Evolutionary conservation across 2,113 vertebrate species (phyloP).

Genomic region (Rhea americana): DNA sequence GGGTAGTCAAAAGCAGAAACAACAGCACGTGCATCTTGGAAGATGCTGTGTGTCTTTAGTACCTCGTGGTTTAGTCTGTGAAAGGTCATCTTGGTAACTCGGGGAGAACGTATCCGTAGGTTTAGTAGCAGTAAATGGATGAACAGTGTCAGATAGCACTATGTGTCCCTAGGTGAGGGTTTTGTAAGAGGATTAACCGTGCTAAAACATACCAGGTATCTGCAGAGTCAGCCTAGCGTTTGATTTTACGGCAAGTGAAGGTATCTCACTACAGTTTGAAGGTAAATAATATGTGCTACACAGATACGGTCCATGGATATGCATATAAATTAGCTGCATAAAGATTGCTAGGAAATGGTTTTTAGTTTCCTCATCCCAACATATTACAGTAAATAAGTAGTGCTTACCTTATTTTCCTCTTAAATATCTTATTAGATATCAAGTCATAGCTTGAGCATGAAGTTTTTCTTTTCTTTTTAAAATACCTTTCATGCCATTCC

Average conservation of each 20-base stretch:
- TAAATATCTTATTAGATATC: not conserved
- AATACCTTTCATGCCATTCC: not conserved
- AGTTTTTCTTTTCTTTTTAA: not conserved
- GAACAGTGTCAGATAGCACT: not conserved
- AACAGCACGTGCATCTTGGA: accelerated
- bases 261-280: not conserved
- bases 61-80: accelerated
- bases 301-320: not conserved
- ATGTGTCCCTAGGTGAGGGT: not conserved
- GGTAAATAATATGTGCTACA: not conserved
- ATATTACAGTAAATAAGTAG: not conserved
- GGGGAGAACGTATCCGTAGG: not conserved
- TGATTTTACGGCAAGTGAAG: not conserved
- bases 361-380: not conserved
- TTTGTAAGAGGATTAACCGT: not conserved
- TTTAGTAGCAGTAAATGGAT: not conserved
- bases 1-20: not conserved
- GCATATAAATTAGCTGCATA: not conserved
- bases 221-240: not conserved
- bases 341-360: not conserved
- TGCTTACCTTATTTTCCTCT: not conserved
- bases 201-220: not conserved
- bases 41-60: not conserved
- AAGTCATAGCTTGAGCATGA: not conserved
- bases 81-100: not conserved